Evolutionary conservation across 2,888 invertebrate species (phyloP), one percentile per base, ranked within the genome.

Genomic region (Pyrgus malvae): DNA sequence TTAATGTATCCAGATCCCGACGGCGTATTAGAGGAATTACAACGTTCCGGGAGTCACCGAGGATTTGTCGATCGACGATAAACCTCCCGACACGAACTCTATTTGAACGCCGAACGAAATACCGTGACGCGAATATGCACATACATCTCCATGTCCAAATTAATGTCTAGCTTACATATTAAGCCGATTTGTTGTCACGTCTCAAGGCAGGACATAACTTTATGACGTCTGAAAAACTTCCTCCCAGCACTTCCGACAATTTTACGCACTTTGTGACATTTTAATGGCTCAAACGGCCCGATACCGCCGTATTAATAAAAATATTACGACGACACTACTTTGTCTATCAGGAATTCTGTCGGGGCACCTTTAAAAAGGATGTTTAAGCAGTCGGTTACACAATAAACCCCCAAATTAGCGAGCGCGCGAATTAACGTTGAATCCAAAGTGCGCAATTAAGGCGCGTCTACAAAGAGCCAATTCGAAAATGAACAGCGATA

Each of bases 381-480:
- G 82, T 83, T 66, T 74, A 75, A 76, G 72, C 76, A 69, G 68
- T 78, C 75, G 76, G 72, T 67, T 72, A 78, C 73, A 83, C 83
- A 80, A 83, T 86, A 83, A 81, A 83, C 79, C 79, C 78, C 78
- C 83, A 86, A 88, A 89, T 89, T 88, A 88, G 86, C 78, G 79
- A 75, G 66, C 78, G 75, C 75, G 78, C 74, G 85, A 87, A 85
- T 88, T 85, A 85, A 68, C 74, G 72, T 75, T 87, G 89, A 90
- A 89, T 90, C 80, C 73, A 90, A 90, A 90, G 77, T 86, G 79
- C 86, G 80, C 79, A 82, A 88, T 89, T 88, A 86, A 80, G 75
- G 76, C 76, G 74, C 80, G 79, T 81, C 84, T 82, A 85, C 85
- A 82, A 79, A 82, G 81, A 80, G 80, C 80, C 80, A 78, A 84